A percentile compares a stretch with the other conserved stretches of the same genome.
phyloP scores from a whole-genome alignment of 92 coral and sea anemone species.

The Blastomussa wellsi region DNA sequence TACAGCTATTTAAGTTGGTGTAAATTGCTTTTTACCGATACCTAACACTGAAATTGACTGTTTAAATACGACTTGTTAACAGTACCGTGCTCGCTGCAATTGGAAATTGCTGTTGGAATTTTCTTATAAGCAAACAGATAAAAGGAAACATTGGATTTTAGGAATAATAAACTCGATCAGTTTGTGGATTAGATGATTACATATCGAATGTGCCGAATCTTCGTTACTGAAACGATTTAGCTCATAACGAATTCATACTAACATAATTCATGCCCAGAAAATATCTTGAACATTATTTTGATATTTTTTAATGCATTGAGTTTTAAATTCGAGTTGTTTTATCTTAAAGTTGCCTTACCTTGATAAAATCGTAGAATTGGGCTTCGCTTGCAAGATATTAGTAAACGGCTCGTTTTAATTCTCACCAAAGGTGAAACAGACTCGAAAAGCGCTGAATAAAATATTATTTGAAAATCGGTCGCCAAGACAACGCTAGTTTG shows the following conservation, averaged over 20 bases:
- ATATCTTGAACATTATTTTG: background rate
- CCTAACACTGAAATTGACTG: background rate
- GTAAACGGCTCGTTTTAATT: background rate
- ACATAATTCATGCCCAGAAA: background rate
- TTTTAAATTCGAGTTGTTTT: background rate
- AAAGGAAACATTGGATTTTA: background rate
- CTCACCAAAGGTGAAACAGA: background rate
- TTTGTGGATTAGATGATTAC: background rate
- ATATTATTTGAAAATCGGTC: background rate
- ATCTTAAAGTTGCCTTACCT: slow-evolving; percentile 5
- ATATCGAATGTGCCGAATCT: background rate
- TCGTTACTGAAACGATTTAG: background rate
- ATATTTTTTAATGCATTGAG: background rate
- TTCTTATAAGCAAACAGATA: background rate
- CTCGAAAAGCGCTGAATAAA: background rate
- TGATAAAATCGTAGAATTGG: background rate
- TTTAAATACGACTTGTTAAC: background rate
- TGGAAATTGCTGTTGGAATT: background rate
- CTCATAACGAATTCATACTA: background rate
- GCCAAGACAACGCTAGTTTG: slow-evolving; percentile 5
- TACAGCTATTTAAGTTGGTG: background rate
- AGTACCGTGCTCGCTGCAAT: background rate
- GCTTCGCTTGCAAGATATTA: background rate
- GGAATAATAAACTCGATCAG: background rate
- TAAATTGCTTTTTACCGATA: background rate